Evolutionary conservation across 92 coral and sea anemone species (phyloP).

Genomic region (Epizoanthus scotinus): DNA sequence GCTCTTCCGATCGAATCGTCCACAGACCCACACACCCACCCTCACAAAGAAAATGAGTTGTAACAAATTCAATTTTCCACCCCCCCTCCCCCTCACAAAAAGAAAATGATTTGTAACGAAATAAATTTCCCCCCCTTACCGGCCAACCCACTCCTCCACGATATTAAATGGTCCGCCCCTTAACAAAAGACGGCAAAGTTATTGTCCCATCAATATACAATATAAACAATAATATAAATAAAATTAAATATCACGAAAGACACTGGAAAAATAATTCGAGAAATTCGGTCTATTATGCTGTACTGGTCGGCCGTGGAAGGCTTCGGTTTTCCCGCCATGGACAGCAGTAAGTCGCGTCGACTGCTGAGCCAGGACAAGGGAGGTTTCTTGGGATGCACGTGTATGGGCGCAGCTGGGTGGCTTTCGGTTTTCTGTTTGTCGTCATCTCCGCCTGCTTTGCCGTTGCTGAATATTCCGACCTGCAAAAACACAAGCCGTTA

Average conservation of each 20-base stretch:
- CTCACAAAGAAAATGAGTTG: too few relatives aligned
- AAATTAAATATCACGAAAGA: conserved; percentile 5
- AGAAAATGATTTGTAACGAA: too few relatives aligned
- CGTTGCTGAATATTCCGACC: background rate
- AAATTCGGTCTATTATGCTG: conserved; percentile 1
- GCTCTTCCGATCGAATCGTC: too few relatives aligned
- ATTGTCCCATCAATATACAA: too few relatives aligned
- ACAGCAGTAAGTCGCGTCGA: background rate
- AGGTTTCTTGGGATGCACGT: background rate
- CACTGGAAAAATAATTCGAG: conserved; percentile 3
- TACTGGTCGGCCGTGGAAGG: background rate
- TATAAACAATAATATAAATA: background rate
- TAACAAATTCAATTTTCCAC: too few relatives aligned
- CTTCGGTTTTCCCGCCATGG: conserved; percentile 2
- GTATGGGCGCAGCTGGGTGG: background rate
- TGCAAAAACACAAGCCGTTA: background rate
- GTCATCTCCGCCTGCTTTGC: background rate
- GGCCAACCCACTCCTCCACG: too few relatives aligned
- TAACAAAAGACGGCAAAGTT: too few relatives aligned
- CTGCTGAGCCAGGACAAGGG: conserved; percentile 11
- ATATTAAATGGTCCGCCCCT: too few relatives aligned
- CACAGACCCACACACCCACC: too few relatives aligned
- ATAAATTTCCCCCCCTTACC: too few relatives aligned
- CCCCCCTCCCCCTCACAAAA: too few relatives aligned
- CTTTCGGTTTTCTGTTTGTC: background rate